Percentiles rank a stretch among this genome's conserved stretches.
Conservation (phyloP, 23 tunicate species). For the Botrylloides violaceus region DNA sequence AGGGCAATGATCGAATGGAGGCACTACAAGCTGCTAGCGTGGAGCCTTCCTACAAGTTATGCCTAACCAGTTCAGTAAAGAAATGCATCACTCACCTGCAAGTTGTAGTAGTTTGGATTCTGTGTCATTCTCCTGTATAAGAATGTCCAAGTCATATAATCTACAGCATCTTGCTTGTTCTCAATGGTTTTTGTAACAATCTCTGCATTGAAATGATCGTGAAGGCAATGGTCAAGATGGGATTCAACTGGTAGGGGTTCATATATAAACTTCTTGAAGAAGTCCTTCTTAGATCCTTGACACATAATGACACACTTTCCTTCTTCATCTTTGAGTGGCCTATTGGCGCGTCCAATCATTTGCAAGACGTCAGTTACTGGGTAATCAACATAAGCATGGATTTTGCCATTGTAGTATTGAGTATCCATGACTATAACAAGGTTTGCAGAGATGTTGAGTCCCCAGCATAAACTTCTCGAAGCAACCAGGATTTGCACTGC, state of each 20-base stretch:
- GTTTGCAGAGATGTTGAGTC: slow-evolving; percentile 64
- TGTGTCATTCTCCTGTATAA: slow-evolving; percentile 96
- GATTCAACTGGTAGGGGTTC: slow-evolving; percentile 98
- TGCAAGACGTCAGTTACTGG: slow-evolving; percentile 94
- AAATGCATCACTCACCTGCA: slow-evolving; percentile 31
- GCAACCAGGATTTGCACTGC: slow-evolving; percentile 94
- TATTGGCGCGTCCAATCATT: slow-evolving; percentile 94
- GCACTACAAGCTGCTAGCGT: too few relatives aligned
- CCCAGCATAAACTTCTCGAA: slow-evolving; percentile 85
- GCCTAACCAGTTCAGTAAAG: too few relatives aligned
- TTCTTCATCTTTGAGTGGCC: slow-evolving; percentile 86
- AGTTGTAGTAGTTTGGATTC: slow-evolving; percentile 98
- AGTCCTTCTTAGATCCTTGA: slow-evolving; percentile 97
- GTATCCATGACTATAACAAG: slow-evolving; percentile 93
- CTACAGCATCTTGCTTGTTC: slow-evolving; percentile 99
- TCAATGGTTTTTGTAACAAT: slow-evolving; percentile 98
- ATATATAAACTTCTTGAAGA: slow-evolving; percentile 92
- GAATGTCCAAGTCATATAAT: slow-evolving; percentile 97
- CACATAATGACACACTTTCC: slow-evolving; percentile 99
- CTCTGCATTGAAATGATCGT: slow-evolving; percentile 99
- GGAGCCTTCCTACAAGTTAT: too few relatives aligned
- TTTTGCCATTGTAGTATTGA: slow-evolving; percentile 97
- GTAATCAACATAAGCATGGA: slow-evolving; percentile 93
- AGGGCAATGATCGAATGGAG: too few relatives aligned
- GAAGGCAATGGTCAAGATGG: slow-evolving; percentile 88